Base-by-base conservation (phyloP, 2,888 invertebrate genomes). In the Tenthredo notha region DNA sequence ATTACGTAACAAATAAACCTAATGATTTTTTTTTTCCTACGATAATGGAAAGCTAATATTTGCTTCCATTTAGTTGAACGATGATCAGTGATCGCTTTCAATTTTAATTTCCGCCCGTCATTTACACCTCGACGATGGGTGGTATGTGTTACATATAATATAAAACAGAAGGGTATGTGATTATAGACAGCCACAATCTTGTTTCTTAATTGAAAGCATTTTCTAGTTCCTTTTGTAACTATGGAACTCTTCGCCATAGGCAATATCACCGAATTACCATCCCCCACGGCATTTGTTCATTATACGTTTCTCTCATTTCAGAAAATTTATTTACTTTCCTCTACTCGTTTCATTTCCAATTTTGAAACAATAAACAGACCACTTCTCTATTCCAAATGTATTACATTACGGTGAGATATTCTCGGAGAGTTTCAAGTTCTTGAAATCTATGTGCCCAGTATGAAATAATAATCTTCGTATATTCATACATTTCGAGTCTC, bases 11-110 rank as follows among this genome's bases (percentile, higher is more conserved):
- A 29, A 67, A 67, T 67, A 18, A 15, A 18, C 33, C 33, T 18
- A 33, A 67, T 67, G 33, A 67, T 74, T 74, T 43, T 74, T 43
- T 6, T 18, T 33, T 1, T 2, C 4, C 40, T 37, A 54, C 77
- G 50, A 33, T 77, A 33, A 50, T 77, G 77, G 77, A 77, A 54
- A 18, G 77, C 25, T 40, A 77, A 77, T 77, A 77, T 77, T 77
- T 77, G 77, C 54, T 10, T 21, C 29, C 54, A 29, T 77, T 29
- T 74, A 74, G 72, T 43, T 43, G 43, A 74, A 43, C 72, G 74
- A 33, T 54, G 33, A 50, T 74, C 50, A 50, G 33, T n/a, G 77
- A 29, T 77, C 10, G 77, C 25, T 33, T 54, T 77, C 50, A 54
- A 77, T 77, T 50, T 77, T 50, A 77, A 77, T 77, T 77, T 77